Evolutionary conservation across 1,140 invertebrate genomes (phyloP).

Genomic region (Hypsibius dujardini): DNA sequence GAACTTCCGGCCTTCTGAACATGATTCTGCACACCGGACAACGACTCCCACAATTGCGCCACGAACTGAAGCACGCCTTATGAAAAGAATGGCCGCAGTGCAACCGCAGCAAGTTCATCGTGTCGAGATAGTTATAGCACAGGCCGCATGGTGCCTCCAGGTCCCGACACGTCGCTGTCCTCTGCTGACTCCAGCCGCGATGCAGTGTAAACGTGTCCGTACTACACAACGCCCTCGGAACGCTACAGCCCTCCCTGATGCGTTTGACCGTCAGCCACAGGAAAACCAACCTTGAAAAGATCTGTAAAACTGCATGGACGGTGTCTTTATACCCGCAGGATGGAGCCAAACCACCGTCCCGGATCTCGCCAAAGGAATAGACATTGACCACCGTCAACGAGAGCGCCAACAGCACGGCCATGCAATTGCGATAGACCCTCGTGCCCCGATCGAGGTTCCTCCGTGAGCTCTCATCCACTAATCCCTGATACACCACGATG

Average conservation of each 20-base stretch:
- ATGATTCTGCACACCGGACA: neutral
- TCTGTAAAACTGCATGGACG: neutral
- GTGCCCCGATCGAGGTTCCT: neutral
- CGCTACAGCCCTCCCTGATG: neutral
- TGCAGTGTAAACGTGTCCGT: neutral
- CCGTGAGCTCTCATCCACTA: neutral
- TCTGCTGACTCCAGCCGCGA: neutral
- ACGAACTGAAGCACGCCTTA: neutral
- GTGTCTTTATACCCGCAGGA: neutral
- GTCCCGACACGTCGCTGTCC: neutral
- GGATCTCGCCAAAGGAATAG: neutral
- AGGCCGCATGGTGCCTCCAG: neutral
- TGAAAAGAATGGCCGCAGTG: conserved; percentile 1
- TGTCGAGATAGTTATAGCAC: neutral
- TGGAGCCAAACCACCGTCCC: neutral
- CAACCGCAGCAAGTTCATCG: neutral
- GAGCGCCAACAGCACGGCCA: neutral
- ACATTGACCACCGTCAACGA: neutral
- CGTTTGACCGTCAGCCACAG: neutral
- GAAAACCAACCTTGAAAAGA: neutral
- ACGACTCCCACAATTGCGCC: conserved; percentile 9
- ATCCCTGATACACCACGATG: neutral
- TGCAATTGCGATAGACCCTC: conserved; percentile 11
- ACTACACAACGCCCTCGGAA: neutral
- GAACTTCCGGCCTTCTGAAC: neutral